phyloP scores from a whole-genome alignment of 2,797 vertebrate species.

The Danio albolineatus region DNA sequence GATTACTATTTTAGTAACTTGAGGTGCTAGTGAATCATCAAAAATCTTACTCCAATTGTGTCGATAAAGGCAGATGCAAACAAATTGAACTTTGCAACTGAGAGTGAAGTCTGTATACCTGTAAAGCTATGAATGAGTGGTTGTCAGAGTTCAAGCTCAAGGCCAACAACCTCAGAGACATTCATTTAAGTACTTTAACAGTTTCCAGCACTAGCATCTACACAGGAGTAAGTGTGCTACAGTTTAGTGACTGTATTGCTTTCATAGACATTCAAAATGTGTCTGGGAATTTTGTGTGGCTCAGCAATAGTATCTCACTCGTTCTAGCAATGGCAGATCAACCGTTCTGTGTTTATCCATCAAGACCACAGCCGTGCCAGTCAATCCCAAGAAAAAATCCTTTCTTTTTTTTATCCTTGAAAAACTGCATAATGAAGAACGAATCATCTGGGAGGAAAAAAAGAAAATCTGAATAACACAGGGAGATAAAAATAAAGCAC shows the following conservation, averaged over 20 bases:
- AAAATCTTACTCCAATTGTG: neutral
- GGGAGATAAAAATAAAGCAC: constrained; percentile 70
- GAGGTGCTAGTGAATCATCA: neutral
- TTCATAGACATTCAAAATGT: constrained; percentile 54
- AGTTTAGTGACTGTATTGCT: constrained; percentile 39
- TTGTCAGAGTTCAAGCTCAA: neutral
- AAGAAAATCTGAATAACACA: constrained; percentile 71
- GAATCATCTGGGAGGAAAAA: constrained; percentile 67
- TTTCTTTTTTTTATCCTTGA: constrained; percentile 56
- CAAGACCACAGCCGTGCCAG: constrained; percentile 53
- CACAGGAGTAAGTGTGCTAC: constrained; percentile 40
- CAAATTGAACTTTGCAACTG: neutral
- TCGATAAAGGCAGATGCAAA: neutral
- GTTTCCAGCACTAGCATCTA: constrained; percentile 21
- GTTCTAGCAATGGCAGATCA: constrained; percentile 62
- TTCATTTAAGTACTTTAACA: constrained; percentile 18
- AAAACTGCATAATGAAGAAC: constrained; percentile 62
- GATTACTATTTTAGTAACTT: neutral
- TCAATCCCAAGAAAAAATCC: constrained; percentile 55
- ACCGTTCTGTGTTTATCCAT: constrained; percentile 65
- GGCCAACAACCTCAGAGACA: neutral
- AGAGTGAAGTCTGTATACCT: neutral
- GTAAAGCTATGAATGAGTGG: constrained; percentile 1
- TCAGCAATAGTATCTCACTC: constrained; percentile 63
- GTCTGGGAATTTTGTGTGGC: constrained; percentile 60